These are phyloP conservation scores for Serripes groenlandicus DNA, from an alignment of 2,888 invertebrate species.

Conservation along the genomic window DNA sequence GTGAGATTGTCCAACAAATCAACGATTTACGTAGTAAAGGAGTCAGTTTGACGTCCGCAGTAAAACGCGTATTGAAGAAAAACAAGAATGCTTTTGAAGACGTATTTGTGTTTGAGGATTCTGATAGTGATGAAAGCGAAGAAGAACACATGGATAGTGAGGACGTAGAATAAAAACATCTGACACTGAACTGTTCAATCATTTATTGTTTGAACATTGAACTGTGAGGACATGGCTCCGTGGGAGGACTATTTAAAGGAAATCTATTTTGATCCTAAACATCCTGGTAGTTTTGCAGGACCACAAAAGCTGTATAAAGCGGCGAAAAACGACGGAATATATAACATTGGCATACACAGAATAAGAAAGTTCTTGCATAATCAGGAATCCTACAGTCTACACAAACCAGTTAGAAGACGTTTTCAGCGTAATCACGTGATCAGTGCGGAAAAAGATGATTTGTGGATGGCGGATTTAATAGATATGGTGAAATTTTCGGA, in stretches of 20 bases:
- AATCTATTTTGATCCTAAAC: conserved; percentile 52
- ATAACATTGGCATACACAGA: conserved; percentile 59
- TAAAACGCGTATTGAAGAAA: conserved; percentile 23
- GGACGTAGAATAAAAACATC: no score
- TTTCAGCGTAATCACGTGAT: conserved; percentile 54
- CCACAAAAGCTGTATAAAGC: conserved; percentile 63
- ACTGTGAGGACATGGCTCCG: conserved; percentile 26
- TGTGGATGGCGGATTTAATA: conserved; percentile 60
- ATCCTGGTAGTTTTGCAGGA: conserved; percentile 55
- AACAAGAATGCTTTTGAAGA: conserved; percentile 25
- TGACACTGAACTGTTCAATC: background rate
- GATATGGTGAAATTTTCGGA: conserved; percentile 61
- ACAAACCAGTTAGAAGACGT: conserved; percentile 45
- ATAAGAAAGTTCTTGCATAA: conserved; percentile 61
- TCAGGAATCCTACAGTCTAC: conserved; percentile 65
- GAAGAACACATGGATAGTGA: background rate
- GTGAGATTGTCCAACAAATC: conserved; percentile 2
- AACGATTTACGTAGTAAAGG: background rate
- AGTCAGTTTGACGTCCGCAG: background rate
- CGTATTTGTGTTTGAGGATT: conserved; percentile 32
- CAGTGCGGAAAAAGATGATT: conserved; percentile 59
- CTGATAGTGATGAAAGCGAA: conserved; percentile 36
- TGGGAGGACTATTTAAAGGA: conserved; percentile 62
- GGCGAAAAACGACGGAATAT: conserved; percentile 61
- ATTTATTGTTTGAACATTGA: background rate